Percentiles rank a stretch among this genome's conserved stretches.
Conservation (phyloP, 2,797 vertebrate genomes). For the Enteromius trimaculatus region DNA sequence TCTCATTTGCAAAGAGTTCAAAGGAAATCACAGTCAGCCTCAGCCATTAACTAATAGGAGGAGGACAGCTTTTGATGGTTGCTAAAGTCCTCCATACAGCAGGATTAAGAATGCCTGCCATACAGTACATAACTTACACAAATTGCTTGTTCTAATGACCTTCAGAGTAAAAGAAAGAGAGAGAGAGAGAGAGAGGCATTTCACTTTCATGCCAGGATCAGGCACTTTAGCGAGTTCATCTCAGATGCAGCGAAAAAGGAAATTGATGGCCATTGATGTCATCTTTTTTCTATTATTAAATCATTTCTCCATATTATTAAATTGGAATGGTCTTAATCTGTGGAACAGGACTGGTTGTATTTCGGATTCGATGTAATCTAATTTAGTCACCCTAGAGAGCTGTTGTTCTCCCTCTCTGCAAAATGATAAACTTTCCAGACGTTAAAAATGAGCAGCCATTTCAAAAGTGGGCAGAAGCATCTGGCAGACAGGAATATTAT, state of each 20-base stretch:
- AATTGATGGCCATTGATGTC: slow-evolving; percentile 65
- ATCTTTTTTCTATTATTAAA: slow-evolving; percentile 22
- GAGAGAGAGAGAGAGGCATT: slow-evolving; percentile 62
- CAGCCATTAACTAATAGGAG: slow-evolving; percentile 63
- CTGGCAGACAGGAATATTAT: background rate
- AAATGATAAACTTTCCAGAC: slow-evolving; percentile 25
- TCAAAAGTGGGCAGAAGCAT: slow-evolving; percentile 1
- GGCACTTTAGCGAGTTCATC: slow-evolving; percentile 60
- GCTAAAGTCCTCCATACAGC: slow-evolving; percentile 67
- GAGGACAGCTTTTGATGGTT: slow-evolving; percentile 66
- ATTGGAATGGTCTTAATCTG: slow-evolving; percentile 34
- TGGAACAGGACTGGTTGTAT: slow-evolving; percentile 27
- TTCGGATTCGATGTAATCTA: slow-evolving; percentile 40
- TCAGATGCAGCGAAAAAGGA: slow-evolving; percentile 52
- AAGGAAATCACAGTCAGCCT: slow-evolving; percentile 42
- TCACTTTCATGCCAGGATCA: slow-evolving; percentile 69
- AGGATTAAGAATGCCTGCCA: slow-evolving; percentile 74
- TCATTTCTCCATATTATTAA: slow-evolving; percentile 48
- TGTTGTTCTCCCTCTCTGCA: slow-evolving; percentile 6
- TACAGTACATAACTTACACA: slow-evolving; percentile 63
- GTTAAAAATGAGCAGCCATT: background rate
- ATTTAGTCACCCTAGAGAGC: slow-evolving; percentile 20
- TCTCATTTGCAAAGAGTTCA: slow-evolving; percentile 39
- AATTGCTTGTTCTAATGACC: slow-evolving; percentile 71
- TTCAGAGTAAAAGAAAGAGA: slow-evolving; percentile 46